These are phyloP conservation scores for Ips typographus DNA, from an alignment of 1,140 invertebrate genomes.

Conservation along the genomic window DNA sequence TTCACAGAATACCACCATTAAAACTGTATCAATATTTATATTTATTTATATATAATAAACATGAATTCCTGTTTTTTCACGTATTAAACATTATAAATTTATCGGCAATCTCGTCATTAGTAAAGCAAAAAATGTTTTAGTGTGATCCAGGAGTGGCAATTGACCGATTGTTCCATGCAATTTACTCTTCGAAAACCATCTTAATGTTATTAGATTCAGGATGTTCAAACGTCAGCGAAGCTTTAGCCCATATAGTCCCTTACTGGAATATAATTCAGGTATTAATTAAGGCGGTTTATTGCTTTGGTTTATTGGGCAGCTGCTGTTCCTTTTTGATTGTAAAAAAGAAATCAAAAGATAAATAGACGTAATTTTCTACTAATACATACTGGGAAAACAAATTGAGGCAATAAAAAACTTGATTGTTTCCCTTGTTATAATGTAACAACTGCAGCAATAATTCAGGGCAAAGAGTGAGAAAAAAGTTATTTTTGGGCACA, in stretches of 20 bases:
- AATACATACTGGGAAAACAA: neutral
- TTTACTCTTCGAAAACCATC: slow-evolving; percentile 75
- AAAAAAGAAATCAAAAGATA: neutral
- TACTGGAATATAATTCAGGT: slow-evolving; percentile 92
- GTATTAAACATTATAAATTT: too few species aligned
- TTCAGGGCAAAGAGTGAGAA: neutral
- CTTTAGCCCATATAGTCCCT: slow-evolving; percentile 83
- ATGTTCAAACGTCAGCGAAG: slow-evolving; percentile 87
- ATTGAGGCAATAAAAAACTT: neutral
- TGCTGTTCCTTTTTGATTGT: too few species aligned
- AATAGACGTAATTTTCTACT: neutral
- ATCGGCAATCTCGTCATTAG: slow-evolving; percentile 2
- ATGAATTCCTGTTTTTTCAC: too few species aligned
- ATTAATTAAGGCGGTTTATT: slow-evolving; percentile 23
- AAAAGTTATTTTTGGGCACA: neutral
- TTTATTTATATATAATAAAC: slow-evolving; percentile 5
- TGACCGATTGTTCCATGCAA: slow-evolving; percentile 85
- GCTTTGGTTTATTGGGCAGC: too few species aligned
- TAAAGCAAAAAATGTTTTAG: slow-evolving; percentile 57
- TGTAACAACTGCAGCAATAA: neutral
- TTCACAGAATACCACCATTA: neutral
- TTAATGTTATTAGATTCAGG: slow-evolving; percentile 80
- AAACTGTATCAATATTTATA: neutral
- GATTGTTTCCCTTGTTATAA: neutral
- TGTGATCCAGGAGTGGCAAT: slow-evolving; percentile 87